Evolutionary conservation across 2,797 vertebrate species (phyloP).

Genomic region (Falco concolor): DNA sequence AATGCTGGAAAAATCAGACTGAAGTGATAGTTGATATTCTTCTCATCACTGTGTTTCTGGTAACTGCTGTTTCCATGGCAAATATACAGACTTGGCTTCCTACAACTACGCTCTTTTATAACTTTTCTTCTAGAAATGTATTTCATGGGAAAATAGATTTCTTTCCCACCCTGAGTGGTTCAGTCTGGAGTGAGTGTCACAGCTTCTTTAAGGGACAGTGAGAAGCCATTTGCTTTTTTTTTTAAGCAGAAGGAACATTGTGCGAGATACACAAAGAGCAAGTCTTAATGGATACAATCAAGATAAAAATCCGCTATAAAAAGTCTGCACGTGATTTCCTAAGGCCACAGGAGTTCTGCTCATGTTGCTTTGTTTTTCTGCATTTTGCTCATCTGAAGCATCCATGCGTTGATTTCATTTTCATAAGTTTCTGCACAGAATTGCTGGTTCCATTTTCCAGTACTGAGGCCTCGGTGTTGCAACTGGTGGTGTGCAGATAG

Average conservation of each 20-base stretch:
- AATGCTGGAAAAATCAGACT: background rate
- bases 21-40: background rate
- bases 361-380: background rate
- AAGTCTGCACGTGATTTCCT: background rate
- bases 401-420: background rate
- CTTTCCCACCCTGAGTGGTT: background rate
- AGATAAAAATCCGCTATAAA: background rate
- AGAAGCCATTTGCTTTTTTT: background rate
- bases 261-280: background rate
- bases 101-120: background rate
- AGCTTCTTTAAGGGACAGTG: background rate
- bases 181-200: background rate
- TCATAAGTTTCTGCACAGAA: background rate
- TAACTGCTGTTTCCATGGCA: constrained; percentile 54
- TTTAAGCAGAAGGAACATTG: background rate
- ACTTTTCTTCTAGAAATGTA: background rate
- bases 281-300: background rate
- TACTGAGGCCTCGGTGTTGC: background rate
- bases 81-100: background rate
- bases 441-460: background rate
- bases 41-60: background rate
- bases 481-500: background rate
- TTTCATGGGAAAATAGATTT: background rate
- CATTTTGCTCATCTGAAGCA: background rate
- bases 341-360: background rate